Percentiles rank a stretch among this genome's conserved stretches.
Conservation (phyloP, 2,797 vertebrate species). For the Lagocephalus sceleratus region DNA sequence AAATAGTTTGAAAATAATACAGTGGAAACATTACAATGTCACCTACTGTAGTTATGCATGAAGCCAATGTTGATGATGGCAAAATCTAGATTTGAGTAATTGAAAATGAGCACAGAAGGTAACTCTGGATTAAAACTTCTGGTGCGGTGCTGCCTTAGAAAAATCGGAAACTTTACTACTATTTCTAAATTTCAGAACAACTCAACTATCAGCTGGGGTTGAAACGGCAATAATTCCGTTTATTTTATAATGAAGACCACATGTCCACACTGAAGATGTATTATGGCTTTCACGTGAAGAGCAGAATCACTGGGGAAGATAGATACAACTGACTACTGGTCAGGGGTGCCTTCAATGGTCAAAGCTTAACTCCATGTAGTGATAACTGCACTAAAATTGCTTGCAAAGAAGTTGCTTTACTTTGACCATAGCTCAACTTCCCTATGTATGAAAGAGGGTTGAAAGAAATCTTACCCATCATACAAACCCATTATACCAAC, state of each 20-base stretch:
- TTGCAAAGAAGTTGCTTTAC: conserved; percentile 53
- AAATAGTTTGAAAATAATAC: no score
- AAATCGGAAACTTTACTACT: no score
- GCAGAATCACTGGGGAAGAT: conserved; percentile 61
- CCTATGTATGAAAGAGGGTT: conserved; percentile 82
- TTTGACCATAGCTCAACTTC: conserved; percentile 71
- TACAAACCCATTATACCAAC: conserved; percentile 99
- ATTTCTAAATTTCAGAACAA: no score
- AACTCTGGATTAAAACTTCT: no score
- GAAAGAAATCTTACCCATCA: conserved; percentile 98
- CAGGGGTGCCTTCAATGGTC: conserved; percentile 72
- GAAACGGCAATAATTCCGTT: no score
- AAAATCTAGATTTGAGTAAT: no score
- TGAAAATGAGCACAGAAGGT: no score
- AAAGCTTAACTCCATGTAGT: conserved; percentile 47
- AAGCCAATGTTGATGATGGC: no score
- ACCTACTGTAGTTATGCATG: no score
- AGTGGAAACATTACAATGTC: no score
- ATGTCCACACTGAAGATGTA: conserved; percentile 1
- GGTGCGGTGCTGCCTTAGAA: no score
- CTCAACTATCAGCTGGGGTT: no score
- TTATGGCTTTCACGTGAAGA: conserved; percentile 76
- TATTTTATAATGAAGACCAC: not conserved
- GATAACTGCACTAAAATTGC: conserved; percentile 14
- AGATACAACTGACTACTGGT: conserved; percentile 52